Percentiles rank a stretch among this genome's conserved stretches.
These are phyloP conservation scores for Potorous gilbertii DNA, from an alignment of 2,797 vertebrate species.

Conservation along the genomic window DNA sequence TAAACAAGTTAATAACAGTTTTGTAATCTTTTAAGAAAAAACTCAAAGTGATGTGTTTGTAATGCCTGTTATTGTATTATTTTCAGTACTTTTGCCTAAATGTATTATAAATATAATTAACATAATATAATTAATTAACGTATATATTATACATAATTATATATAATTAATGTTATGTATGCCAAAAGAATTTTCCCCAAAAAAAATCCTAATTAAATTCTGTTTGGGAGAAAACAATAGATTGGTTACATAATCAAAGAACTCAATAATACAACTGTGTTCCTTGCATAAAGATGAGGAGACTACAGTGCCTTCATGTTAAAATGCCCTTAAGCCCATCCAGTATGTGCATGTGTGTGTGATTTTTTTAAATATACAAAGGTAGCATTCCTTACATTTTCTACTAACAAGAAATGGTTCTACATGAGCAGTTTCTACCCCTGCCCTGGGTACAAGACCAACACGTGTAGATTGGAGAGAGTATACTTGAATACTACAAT, in stretches of 20 bases:
- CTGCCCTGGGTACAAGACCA: constrained; percentile 1
- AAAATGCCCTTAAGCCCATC: background rate
- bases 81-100: background rate
- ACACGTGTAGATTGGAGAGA: background rate
- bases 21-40: constrained; percentile 8
- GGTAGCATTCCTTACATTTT: background rate
- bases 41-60: constrained; percentile 4
- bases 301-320: background rate
- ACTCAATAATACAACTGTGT: background rate
- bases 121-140: no score
- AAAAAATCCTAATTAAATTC: constrained; percentile 3
- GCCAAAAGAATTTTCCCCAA: constrained; percentile 29
- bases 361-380: background rate
- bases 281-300: constrained; percentile 25
- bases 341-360: background rate
- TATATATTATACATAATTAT: no score
- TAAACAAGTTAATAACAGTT: background rate
- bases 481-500: background rate
- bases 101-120: background rate
- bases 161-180: background rate
- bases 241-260: background rate
- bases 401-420: background rate
- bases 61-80: constrained; percentile 1
- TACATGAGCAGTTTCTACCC: background rate
- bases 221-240: constrained; percentile 41